A percentile compares a stretch with the other conserved stretches of the same genome.
Evolutionary conservation across 2,888 invertebrate genomes (phyloP).

Genomic region (Rhopalosiphum nymphaeae): DNA sequence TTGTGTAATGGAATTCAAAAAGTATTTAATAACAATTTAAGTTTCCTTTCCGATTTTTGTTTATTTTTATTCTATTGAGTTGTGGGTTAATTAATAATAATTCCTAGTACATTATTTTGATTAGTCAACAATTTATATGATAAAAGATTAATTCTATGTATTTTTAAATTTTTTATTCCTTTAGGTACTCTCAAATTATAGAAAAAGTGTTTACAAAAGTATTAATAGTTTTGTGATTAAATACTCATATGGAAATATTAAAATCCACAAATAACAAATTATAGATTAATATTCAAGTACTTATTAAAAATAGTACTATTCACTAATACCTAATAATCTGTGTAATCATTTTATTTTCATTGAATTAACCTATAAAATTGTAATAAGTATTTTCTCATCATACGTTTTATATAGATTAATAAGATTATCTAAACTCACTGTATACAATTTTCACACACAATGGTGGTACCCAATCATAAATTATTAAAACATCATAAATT

Average conservation of each 20-base stretch:
- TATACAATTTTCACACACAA: background rate
- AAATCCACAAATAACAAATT: background rate
- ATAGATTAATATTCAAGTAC: background rate
- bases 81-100: background rate
- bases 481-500: constrained; percentile 16
- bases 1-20: background rate
- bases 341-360: background rate
- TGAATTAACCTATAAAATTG: background rate
- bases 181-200: background rate
- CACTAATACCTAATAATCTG: background rate
- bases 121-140: background rate
- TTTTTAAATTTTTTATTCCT: background rate
- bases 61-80: background rate
- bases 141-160: background rate
- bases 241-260: background rate
- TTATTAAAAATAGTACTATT: background rate
- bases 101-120: background rate
- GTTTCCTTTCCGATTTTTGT: background rate
- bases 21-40: background rate
- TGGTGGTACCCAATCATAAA: background rate
- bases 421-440: background rate
- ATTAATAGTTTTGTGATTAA: background rate
- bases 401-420: background rate
- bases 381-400: background rate
- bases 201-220: background rate